Evolutionary conservation across 2,888 invertebrate genomes (phyloP).

Genomic region (Teleiodes luculella): DNA sequence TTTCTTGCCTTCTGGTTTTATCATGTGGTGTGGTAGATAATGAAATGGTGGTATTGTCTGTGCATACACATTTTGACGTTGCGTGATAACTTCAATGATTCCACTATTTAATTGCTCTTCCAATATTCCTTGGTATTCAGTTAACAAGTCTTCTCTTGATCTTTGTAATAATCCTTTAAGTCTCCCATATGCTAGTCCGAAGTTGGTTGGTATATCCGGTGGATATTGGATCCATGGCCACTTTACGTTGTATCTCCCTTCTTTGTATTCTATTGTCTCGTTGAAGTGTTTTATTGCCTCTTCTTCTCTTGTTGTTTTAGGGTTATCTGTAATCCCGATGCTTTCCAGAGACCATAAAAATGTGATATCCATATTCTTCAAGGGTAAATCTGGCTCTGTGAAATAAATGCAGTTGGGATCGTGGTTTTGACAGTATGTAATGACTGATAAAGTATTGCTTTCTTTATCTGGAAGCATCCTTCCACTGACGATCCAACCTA

Average conservation of each 20-base stretch:
- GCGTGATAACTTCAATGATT: conserved; percentile 10
- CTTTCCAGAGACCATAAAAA: conserved; percentile 25
- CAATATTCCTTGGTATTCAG: conserved; percentile 11
- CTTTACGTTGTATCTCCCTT: conserved; percentile 19
- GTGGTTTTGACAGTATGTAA: background rate
- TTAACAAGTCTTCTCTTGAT: background rate
- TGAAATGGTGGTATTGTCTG: too few species aligned
- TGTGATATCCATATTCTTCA: conserved; percentile 14
- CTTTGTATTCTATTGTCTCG: conserved; percentile 10
- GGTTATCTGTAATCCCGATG: conserved; percentile 25
- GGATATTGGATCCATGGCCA: conserved; percentile 26
- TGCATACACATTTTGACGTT: too few species aligned
- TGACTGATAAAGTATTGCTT: background rate
- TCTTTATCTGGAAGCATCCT: too few species aligned
- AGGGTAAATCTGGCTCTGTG: conserved; percentile 20
- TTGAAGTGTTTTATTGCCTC: conserved; percentile 23
- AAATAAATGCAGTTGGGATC: background rate
- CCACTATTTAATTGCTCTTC: conserved; percentile 9
- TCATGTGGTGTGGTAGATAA: conserved; percentile 24
- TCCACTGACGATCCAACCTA: background rate
- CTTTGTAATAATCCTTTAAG: conserved; percentile 16
- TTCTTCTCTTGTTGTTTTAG: conserved; percentile 19
- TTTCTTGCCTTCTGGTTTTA: background rate
- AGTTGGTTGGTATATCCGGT: conserved; percentile 19
- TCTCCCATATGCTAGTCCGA: conserved; percentile 22